A percentile compares a stretch with the other conserved stretches of the same genome.
phyloP scores from a whole-genome alignment of 2,113 vertebrate genomes.

The Urocolius indicus region DNA sequence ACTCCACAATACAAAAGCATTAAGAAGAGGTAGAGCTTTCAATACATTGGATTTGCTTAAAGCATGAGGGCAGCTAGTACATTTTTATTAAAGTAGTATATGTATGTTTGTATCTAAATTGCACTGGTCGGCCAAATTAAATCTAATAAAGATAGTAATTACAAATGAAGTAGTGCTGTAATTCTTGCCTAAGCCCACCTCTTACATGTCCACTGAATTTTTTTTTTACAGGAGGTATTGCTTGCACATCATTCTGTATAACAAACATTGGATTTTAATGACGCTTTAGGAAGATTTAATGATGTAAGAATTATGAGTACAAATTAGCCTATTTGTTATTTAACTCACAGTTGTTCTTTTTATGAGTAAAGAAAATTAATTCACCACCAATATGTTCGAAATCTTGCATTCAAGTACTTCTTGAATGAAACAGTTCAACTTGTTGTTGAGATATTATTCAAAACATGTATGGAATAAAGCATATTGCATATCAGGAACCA shows the following conservation, averaged over 20 bases:
- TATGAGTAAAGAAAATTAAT: neutral
- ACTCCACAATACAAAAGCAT: neutral
- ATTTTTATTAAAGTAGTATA: neutral
- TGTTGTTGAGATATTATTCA: neutral
- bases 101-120: neutral
- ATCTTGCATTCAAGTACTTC: neutral
- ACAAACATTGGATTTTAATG: conserved; percentile 15
- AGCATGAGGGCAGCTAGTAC: neutral
- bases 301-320: neutral
- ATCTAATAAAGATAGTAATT: conserved; percentile 8
- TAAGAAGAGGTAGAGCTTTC: neutral
- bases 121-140: neutral
- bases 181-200: neutral
- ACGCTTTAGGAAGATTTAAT: neutral
- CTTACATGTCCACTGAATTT: neutral
- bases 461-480: neutral
- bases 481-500: neutral
- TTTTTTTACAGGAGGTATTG: neutral
- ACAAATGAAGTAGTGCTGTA: neutral
- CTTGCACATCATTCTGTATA: neutral
- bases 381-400: neutral
- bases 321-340: conserved; percentile 34
- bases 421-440: neutral
- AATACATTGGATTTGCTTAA: neutral
- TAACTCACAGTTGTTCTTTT: neutral